A percentile compares a stretch with the other conserved stretches of the same genome.
phyloP scores from a whole-genome alignment of 2,797 vertebrate species.

The Calcarius lapponicus region DNA sequence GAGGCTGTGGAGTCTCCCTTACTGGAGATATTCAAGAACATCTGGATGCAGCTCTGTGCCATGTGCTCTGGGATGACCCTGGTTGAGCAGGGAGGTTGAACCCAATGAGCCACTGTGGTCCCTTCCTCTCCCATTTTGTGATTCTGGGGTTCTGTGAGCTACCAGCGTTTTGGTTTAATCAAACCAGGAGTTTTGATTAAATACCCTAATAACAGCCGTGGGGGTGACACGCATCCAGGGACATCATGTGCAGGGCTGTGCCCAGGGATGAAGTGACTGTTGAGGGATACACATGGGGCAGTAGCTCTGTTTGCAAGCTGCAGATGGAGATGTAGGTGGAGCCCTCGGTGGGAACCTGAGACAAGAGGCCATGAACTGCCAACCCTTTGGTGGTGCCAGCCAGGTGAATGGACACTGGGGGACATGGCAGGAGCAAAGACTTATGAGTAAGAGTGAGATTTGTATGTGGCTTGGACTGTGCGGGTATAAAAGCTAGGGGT shows the following conservation, averaged over 20 bases:
- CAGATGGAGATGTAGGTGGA: background rate
- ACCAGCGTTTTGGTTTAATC: background rate
- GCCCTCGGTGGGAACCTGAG: background rate
- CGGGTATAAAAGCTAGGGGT: background rate
- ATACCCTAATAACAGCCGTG: accelerated
- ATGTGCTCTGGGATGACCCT: background rate
- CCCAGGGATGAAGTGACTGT: background rate
- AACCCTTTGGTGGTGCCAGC: background rate
- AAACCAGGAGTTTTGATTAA: background rate
- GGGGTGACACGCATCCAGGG: background rate
- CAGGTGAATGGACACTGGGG: no score
- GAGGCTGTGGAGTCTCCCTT: background rate
- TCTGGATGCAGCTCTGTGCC: background rate
- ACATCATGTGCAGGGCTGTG: background rate
- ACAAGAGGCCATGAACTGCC: background rate
- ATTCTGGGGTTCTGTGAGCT: background rate
- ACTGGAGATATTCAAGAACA: background rate
- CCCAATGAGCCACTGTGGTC: accelerated
- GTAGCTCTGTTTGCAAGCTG: background rate
- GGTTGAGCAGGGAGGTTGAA: background rate
- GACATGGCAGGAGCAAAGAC: background rate
- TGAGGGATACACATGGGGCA: background rate
- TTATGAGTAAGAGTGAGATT: background rate
- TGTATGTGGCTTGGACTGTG: background rate
- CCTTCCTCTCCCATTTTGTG: background rate